Conservation (phyloP, 2,888 invertebrate species). For the Aleiodes testaceus region DNA sequence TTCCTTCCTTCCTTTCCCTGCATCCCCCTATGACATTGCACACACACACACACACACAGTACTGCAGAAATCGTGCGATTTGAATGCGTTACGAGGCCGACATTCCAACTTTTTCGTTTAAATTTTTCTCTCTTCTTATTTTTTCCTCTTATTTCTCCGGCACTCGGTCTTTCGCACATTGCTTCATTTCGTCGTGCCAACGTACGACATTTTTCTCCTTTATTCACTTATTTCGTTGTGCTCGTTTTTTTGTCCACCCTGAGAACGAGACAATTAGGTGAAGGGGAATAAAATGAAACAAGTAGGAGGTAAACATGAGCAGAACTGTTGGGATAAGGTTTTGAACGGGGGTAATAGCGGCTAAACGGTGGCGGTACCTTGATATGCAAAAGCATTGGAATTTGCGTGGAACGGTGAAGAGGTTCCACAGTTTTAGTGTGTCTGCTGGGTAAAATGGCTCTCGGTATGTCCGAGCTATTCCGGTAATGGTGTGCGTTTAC, state of each 20-base stretch:
- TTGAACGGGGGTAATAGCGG: constrained; percentile 60
- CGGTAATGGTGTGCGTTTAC: constrained; percentile 65
- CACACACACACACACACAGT: constrained; percentile 51
- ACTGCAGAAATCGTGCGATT: constrained; percentile 63
- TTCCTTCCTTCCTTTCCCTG: constrained; percentile 4
- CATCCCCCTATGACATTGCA: constrained; percentile 25
- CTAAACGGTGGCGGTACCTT: constrained; percentile 69
- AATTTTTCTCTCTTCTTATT: constrained; percentile 47
- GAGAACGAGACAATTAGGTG: constrained; percentile 56
- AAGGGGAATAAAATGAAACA: constrained; percentile 30
- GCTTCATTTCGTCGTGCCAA: constrained; percentile 25
- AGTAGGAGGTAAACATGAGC: constrained; percentile 23
- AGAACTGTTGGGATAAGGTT: constrained; percentile 8
- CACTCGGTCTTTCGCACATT: constrained; percentile 33
- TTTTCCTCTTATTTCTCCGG: constrained; percentile 42
- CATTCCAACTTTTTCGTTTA: constrained; percentile 53
- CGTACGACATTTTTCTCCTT: constrained; percentile 39
- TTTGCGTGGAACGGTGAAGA: constrained; percentile 56
- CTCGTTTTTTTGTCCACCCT: constrained; percentile 27
- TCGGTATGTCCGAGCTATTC: constrained; percentile 60
- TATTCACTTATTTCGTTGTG: constrained; percentile 28
- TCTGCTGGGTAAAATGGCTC: constrained; percentile 27
- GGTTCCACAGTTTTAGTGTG: constrained; percentile 17
- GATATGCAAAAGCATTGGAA: constrained; percentile 68
- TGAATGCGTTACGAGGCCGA: constrained; percentile 65